Evolutionary conservation across 1,140 invertebrate species (phyloP).

Genomic region (Oryctes rhinoceros): DNA sequence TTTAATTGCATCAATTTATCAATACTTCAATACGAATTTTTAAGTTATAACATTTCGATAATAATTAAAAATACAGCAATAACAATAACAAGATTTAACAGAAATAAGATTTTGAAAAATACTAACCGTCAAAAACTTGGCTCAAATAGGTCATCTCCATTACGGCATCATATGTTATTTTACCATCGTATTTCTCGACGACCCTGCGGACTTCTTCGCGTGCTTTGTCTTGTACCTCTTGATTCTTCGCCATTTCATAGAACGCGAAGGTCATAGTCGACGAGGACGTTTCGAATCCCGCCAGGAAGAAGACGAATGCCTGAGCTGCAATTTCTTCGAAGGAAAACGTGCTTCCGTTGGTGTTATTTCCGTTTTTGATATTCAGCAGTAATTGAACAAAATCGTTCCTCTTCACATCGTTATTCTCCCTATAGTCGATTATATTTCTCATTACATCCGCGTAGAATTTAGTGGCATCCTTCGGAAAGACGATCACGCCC

Average conservation of each 20-base stretch:
- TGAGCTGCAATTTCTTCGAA: constrained; percentile 39
- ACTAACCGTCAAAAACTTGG: constrained; percentile 14
- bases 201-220: constrained; percentile 61
- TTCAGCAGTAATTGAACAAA: constrained; percentile 48
- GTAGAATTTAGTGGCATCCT: constrained; percentile 47
- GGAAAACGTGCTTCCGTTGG: not conserved
- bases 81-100: too few species aligned
- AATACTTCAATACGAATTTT: too few species aligned
- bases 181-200: constrained; percentile 60
- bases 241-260: constrained; percentile 62
- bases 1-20: too few species aligned
- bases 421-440: constrained; percentile 49
- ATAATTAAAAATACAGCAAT: too few species aligned
- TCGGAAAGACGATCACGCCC: not conserved
- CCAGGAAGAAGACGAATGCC: constrained; percentile 54
- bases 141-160: constrained; percentile 62
- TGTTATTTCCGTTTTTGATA: constrained; percentile 31
- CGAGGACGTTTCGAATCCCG: constrained; percentile 64
- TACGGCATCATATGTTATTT: constrained; percentile 66
- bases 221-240: constrained; percentile 61
- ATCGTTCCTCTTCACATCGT: constrained; percentile 45
- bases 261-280: constrained; percentile 61
- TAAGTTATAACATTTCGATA: too few species aligned
- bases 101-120: not conserved
- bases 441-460: constrained; percentile 46